phyloP scores from a whole-genome alignment of 2,888 invertebrate species.

The Diplolepis rosae region DNA sequence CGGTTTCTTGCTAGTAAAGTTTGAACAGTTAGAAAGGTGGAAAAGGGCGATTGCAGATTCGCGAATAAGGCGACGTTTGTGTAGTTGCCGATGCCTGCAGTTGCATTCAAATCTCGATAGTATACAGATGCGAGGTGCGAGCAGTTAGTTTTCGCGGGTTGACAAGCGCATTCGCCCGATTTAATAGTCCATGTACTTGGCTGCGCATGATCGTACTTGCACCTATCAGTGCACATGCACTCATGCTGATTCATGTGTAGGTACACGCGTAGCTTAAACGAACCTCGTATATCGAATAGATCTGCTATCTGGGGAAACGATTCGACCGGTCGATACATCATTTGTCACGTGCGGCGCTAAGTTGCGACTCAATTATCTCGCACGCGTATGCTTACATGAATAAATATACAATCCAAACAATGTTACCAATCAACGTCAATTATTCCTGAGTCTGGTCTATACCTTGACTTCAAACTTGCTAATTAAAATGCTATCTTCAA shows the following conservation, averaged over 20 bases:
- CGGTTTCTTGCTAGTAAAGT: slow-evolving; percentile 19
- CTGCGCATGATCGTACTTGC: slow-evolving; percentile 15
- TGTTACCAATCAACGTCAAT: not conserved
- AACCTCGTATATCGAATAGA: slow-evolving; percentile 55
- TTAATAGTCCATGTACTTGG: slow-evolving; percentile 53
- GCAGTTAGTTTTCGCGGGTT: slow-evolving; percentile 63
- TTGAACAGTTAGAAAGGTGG: slow-evolving; percentile 19
- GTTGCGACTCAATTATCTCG: slow-evolving; percentile 32
- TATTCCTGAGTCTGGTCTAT: not conserved
- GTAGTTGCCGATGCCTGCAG: not conserved
- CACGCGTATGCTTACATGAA: not conserved
- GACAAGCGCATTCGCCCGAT: slow-evolving; percentile 56
- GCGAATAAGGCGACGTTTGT: slow-evolving; percentile 17
- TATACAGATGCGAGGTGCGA: slow-evolving; percentile 62
- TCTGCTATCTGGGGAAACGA: slow-evolving; percentile 66
- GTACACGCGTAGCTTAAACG: slow-evolving; percentile 19
- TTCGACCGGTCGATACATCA: slow-evolving; percentile 62
- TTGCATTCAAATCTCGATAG: slow-evolving; percentile 54
- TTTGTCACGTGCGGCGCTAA: slow-evolving; percentile 54
- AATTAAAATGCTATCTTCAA: no score
- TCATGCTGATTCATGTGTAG: slow-evolving; percentile 11
- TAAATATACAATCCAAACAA: not conserved
- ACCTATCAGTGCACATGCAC: slow-evolving; percentile 8
- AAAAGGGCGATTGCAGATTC: slow-evolving; percentile 8
- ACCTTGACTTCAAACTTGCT: not conserved